Percentiles rank a stretch among this genome's conserved stretches.
Conservation (phyloP, 2,113 vertebrate species). For the Probosciger aterrimus region DNA sequence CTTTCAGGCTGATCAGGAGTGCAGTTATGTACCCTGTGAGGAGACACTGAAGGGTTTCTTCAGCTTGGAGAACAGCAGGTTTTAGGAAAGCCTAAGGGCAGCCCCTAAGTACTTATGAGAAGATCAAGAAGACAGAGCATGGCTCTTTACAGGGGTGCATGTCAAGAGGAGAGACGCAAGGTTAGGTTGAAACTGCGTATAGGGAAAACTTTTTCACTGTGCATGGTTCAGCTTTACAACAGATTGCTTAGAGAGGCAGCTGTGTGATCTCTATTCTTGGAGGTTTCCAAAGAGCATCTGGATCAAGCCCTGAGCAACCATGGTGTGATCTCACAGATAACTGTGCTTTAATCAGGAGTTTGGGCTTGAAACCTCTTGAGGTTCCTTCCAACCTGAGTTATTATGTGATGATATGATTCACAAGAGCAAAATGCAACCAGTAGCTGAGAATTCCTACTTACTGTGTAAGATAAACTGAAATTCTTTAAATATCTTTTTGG, state of each 20-base stretch:
- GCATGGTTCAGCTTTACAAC: background rate
- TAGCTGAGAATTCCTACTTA: background rate
- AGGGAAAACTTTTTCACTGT: background rate
- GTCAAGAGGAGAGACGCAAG: background rate
- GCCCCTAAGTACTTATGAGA: background rate
- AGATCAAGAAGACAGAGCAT: fast-evolving
- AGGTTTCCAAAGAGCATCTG: background rate
- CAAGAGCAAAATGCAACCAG: background rate
- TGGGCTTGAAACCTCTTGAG: background rate
- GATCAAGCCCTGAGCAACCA: background rate
- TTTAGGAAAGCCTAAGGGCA: background rate
- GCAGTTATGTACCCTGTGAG: fast-evolving
- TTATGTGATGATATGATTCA: background rate
- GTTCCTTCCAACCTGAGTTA: background rate
- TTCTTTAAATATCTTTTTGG: background rate
- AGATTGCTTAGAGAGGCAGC: background rate
- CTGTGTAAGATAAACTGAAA: background rate
- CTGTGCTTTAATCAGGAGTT: background rate
- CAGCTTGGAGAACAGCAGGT: background rate
- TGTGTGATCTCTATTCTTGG: fast-evolving
- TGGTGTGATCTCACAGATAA: background rate
- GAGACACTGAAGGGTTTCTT: background rate
- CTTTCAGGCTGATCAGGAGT: fast-evolving
- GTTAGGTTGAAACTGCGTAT: background rate
- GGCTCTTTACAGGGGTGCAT: fast-evolving